A percentile compares a stretch with the other conserved stretches of the same genome.
phyloP scores from a whole-genome alignment of 2,888 invertebrate species.

The Rotaria socialis region DNA sequence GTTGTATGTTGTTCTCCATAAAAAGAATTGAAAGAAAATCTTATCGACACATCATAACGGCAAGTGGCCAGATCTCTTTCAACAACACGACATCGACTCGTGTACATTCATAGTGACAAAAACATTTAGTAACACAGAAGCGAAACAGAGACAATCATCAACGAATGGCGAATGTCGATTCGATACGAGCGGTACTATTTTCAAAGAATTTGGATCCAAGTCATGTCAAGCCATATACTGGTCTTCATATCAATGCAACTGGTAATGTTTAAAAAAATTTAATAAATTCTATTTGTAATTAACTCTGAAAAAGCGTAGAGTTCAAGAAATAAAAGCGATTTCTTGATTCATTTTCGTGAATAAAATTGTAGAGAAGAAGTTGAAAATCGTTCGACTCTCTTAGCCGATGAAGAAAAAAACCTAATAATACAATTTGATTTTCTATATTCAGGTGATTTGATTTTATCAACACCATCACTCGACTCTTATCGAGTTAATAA shows the following conservation, averaged over 20 bases:
- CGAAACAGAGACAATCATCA: neutral
- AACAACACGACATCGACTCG: neutral
- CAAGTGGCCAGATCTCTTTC: neutral
- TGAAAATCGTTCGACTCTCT: neutral
- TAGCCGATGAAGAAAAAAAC: neutral
- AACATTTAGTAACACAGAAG: neutral
- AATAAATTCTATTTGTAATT: neutral
- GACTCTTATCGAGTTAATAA: conserved; percentile 17
- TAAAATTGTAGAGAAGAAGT: neutral
- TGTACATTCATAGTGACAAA: neutral
- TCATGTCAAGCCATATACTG: neutral
- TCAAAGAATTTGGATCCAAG: neutral
- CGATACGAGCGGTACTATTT: neutral
- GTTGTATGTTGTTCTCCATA: neutral
- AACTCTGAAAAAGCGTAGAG: too few relatives aligned
- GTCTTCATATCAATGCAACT: neutral
- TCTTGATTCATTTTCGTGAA: too few relatives aligned
- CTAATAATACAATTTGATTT: neutral
- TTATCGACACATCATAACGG: neutral
- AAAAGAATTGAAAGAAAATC: neutral
- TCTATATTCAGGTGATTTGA: neutral
- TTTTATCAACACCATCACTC: neutral
- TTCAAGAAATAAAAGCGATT: too few relatives aligned
- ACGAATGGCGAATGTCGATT: neutral
- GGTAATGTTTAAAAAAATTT: neutral